Percentiles rank a stretch among this genome's conserved stretches.
These are phyloP conservation scores for Corythoichthys haematopterus DNA, from an alignment of 2,113 vertebrate genomes.

Conservation along the genomic window DNA sequence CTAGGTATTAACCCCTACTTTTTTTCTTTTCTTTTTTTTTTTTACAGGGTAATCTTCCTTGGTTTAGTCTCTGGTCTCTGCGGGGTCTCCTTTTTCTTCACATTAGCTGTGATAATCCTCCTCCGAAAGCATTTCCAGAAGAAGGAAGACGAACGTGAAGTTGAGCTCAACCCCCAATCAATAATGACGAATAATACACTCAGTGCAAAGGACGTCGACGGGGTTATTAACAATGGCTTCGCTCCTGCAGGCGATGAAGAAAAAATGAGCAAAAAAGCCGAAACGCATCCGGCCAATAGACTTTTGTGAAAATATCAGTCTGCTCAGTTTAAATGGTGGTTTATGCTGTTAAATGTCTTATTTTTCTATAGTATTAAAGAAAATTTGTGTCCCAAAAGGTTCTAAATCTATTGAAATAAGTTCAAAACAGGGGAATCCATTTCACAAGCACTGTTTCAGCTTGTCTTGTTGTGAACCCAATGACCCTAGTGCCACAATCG, in stretches of 20 bases:
- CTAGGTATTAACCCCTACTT: too few relatives aligned
- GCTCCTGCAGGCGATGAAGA: neutral
- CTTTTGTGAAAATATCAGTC: neutral
- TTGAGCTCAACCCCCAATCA: slow-evolving; percentile 35
- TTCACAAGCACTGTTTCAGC: neutral
- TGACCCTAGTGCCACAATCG: neutral
- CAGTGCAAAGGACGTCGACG: neutral
- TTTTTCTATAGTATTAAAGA: neutral
- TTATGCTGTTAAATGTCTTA: neutral
- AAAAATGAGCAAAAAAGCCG: neutral
- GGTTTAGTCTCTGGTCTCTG: slow-evolving; percentile 64
- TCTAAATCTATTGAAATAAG: too few relatives aligned
- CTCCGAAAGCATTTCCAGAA: slow-evolving; percentile 56
- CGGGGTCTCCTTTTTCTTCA: slow-evolving; percentile 67
- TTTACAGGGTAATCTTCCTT: slow-evolving; percentile 66
- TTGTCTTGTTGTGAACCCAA: neutral
- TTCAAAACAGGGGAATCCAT: too few relatives aligned
- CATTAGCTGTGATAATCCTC: slow-evolving; percentile 63
- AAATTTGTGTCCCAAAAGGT: neutral
- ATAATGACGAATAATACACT: neutral
- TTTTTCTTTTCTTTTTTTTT: too few relatives aligned
- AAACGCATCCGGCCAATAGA: neutral
- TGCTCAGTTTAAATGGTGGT: too few relatives aligned
- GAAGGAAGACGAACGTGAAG: slow-evolving; percentile 10
- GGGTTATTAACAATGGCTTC: neutral